Percentiles rank a stretch among this genome's conserved stretches.
Evolutionary conservation across 2,113 vertebrate genomes (phyloP).

Genomic region (Eudyptes chrysolophus): DNA sequence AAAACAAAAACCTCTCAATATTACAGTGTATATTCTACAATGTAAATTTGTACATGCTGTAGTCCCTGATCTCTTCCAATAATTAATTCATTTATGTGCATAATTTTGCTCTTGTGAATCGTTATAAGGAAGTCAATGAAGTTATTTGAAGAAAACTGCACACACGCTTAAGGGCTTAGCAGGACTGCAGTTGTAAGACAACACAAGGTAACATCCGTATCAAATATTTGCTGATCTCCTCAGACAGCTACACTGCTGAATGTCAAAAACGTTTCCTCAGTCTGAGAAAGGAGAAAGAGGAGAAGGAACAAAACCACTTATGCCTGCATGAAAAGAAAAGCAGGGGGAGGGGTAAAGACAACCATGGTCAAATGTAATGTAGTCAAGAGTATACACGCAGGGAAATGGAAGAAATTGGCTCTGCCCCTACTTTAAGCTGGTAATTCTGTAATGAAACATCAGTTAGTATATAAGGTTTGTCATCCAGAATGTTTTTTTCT

Average conservation of each 20-base stretch:
- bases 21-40: not conserved
- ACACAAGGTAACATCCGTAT: not conserved
- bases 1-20: not conserved
- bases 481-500: not conserved
- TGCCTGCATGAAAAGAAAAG: not conserved
- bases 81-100: not conserved
- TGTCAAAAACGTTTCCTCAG: not conserved
- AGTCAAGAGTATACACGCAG: not conserved
- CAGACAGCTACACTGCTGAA: not conserved
- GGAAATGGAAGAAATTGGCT: not conserved
- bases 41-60: not conserved
- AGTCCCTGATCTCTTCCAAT: not conserved
- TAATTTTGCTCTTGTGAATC: not conserved
- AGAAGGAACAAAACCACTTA: not conserved
- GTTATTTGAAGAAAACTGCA: not conserved
- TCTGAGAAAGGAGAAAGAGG: not conserved
- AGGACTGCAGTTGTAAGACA: not conserved
- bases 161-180: not conserved
- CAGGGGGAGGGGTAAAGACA: not conserved
- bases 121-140: not conserved
- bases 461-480: not conserved
- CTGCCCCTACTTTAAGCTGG: not conserved
- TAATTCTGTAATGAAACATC: not conserved
- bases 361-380: not conserved
- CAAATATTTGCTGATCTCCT: not conserved